Percentiles rank a stretch among this genome's conserved stretches.
Conservation (phyloP, 1,140 invertebrate species). For the Drosophila parabipectinata region DNA sequence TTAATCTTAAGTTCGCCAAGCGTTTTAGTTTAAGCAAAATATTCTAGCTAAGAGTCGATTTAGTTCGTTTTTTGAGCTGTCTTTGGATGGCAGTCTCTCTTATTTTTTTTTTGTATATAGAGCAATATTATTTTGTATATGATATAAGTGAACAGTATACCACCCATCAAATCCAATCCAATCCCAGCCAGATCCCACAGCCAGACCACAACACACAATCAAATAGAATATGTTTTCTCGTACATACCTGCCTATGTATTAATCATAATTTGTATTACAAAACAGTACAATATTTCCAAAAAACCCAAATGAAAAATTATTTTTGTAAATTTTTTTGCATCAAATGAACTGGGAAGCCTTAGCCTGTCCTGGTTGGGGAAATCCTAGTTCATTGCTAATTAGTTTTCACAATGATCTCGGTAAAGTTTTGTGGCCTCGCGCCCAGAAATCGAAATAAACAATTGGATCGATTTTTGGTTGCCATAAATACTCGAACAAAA, state of each 20-base stretch:
- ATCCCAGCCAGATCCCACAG: slow-evolving; percentile 17
- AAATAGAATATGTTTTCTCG: slow-evolving; percentile 28
- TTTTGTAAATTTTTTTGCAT: slow-evolving; percentile 80
- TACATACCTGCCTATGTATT: slow-evolving; percentile 18
- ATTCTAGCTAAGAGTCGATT: slow-evolving; percentile 43
- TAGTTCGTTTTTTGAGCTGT: slow-evolving; percentile 35
- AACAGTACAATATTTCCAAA: slow-evolving; percentile 30
- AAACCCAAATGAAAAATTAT: slow-evolving; percentile 52
- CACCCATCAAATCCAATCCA: slow-evolving; percentile 8
- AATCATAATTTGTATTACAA: slow-evolving; percentile 37
- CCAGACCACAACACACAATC: slow-evolving; percentile 11
- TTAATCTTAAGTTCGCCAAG: slow-evolving; percentile 73
- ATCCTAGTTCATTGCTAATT: slow-evolving; percentile 70
- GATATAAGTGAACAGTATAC: slow-evolving; percentile 16
- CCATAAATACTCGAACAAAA: slow-evolving; percentile 76
- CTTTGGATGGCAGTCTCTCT: slow-evolving; percentile 18
- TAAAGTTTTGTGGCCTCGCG: slow-evolving; percentile 81
- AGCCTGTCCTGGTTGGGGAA: background rate
- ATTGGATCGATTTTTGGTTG: slow-evolving; percentile 57
- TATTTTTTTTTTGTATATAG: slow-evolving; percentile 24
- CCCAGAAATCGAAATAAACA: slow-evolving; percentile 50
- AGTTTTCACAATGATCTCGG: slow-evolving; percentile 84
- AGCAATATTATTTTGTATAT: slow-evolving; percentile 46
- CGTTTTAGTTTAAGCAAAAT: slow-evolving; percentile 71
- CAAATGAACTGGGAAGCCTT: slow-evolving; percentile 53